Percentiles rank a stretch among this genome's conserved stretches.
These are phyloP conservation scores for Latrodectus hesperus DNA, from an alignment of 2,888 invertebrate species.

Conservation along the genomic window DNA sequence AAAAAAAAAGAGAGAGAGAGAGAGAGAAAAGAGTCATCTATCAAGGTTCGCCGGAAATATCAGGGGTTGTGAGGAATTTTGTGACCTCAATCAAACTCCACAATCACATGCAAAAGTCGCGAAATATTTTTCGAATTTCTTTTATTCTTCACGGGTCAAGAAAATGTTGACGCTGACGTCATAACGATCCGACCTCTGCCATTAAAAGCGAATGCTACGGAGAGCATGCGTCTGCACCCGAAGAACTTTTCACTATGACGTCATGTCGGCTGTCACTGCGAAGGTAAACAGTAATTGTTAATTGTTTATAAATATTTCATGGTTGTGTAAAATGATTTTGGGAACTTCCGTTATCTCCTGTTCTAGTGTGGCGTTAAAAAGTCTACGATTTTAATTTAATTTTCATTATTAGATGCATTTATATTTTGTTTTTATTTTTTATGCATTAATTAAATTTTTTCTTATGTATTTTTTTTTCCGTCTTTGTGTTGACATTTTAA, in stretches of 20 bases:
- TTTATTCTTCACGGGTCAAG: not conserved
- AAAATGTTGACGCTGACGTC: slow-evolving; percentile 24
- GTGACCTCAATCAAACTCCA: no score
- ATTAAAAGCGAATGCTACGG: slow-evolving; percentile 30
- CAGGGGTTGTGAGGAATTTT: not conserved
- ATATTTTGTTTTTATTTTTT: not conserved
- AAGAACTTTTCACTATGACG: slow-evolving; percentile 54
- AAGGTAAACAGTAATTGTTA: slow-evolving; percentile 46
- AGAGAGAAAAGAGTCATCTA: not conserved
- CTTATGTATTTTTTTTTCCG: no score
- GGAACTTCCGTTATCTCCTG: not conserved
- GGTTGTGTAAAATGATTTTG: not conserved
- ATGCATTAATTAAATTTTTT: not conserved
- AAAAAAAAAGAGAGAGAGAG: not conserved
- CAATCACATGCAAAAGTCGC: not conserved
- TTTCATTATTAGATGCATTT: not conserved
- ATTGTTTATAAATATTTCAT: slow-evolving; percentile 31
- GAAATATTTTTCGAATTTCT: not conserved
- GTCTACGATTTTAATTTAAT: not conserved
- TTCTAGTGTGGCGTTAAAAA: not conserved
- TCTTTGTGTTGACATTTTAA: no score
- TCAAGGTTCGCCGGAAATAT: not conserved
- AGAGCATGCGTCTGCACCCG: slow-evolving; percentile 35
- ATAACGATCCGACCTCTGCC: slow-evolving; percentile 55
- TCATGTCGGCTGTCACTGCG: slow-evolving; percentile 23